Conservation (phyloP, 2,888 invertebrate genomes). For the Ypsolopha scabrella region DNA sequence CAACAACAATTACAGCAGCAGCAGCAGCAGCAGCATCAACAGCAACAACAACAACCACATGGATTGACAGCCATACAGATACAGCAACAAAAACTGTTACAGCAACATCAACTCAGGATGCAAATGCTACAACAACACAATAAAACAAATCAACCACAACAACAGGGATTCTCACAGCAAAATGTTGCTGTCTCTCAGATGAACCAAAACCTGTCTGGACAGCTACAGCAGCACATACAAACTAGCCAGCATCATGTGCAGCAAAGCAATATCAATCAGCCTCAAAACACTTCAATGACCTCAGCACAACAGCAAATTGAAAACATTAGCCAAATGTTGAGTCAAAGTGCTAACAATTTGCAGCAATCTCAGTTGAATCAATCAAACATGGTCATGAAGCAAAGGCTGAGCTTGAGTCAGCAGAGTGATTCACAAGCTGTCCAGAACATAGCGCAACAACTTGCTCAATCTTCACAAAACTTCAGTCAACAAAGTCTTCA, state of each 20-base stretch:
- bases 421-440: slow-evolving; percentile 54
- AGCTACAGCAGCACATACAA: slow-evolving; percentile 55
- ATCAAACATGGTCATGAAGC: slow-evolving; percentile 58
- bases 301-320: slow-evolving; percentile 74
- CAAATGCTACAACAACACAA: slow-evolving; percentile 47
- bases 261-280: slow-evolving; percentile 44
- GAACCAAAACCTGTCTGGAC: slow-evolving; percentile 46
- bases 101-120: slow-evolving; percentile 67
- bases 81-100: slow-evolving; percentile 67
- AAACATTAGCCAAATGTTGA: slow-evolving; percentile 69
- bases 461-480: slow-evolving; percentile 55
- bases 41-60: slow-evolving; percentile 40
- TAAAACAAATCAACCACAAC: slow-evolving; percentile 21
- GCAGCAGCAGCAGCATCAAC: slow-evolving; percentile 15
- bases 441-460: slow-evolving; percentile 58
- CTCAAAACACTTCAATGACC: slow-evolving; percentile 55
- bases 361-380: slow-evolving; percentile 56
- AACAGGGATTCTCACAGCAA: slow-evolving; percentile 48
- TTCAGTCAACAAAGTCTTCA: slow-evolving; percentile 47
- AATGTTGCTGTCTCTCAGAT: slow-evolving; percentile 55
- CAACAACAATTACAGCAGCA: slow-evolving; percentile 35
- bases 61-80: slow-evolving; percentile 59
- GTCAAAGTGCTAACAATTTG: slow-evolving; percentile 59
- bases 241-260: slow-evolving; percentile 53
- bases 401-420: slow-evolving; percentile 50